A percentile compares a stretch with the other conserved stretches of the same genome.
phyloP scores from a whole-genome alignment of 2,797 vertebrate genomes.

The Taeniopygia guttata region DNA sequence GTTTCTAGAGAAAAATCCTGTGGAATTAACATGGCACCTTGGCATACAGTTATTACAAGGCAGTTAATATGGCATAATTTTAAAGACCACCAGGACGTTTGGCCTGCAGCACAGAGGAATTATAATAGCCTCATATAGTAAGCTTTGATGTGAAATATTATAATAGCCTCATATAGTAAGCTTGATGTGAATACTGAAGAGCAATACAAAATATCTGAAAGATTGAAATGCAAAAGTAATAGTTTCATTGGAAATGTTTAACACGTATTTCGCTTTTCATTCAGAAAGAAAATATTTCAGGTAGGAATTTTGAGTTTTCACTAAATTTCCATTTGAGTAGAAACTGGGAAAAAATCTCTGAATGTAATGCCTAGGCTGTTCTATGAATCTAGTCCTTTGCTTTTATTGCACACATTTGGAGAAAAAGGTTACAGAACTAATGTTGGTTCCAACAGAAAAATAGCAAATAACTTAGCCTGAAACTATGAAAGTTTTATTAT shows the following conservation, averaged over 20 bases:
- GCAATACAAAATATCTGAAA: background rate
- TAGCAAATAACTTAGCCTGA: background rate
- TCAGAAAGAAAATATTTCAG: background rate
- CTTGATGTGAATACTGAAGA: conserved; percentile 19
- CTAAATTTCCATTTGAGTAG: background rate
- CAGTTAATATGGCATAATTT: background rate
- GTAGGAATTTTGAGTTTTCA: background rate
- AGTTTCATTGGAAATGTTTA: background rate
- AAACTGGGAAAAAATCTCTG: background rate
- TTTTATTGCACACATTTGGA: background rate
- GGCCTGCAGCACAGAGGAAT: conserved; percentile 30
- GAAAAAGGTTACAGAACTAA: background rate
- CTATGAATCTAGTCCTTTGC: background rate
- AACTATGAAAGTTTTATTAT: background rate
- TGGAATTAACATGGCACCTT: background rate
- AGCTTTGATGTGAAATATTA: conserved; percentile 15
- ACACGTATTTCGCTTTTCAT: background rate
- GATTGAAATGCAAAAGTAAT: background rate
- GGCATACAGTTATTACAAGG: background rate
- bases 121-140: background rate
- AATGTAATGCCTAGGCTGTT: background rate
- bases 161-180: background rate
- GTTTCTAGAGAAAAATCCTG: background rate
- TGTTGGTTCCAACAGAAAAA: background rate
- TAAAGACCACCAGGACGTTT: conserved; percentile 26